Percentiles rank a stretch among this genome's conserved stretches.
These are phyloP conservation scores for Amphipyra tragopoginis DNA, from an alignment of 2,888 invertebrate genomes.

Conservation along the genomic window DNA sequence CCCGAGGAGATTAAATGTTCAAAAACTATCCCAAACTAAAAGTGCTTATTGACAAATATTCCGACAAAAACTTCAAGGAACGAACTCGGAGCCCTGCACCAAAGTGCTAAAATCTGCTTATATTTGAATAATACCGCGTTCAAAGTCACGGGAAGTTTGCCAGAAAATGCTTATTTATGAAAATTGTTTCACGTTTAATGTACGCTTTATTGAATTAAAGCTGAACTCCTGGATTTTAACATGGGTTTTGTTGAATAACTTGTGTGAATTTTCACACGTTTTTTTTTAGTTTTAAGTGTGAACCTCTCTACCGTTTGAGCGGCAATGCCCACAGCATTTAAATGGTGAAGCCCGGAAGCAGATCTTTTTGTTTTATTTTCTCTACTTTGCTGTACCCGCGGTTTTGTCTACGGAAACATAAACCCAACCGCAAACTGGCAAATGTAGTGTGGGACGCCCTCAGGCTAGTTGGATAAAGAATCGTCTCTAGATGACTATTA, in stretches of 20 bases:
- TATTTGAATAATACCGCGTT: conserved; percentile 62
- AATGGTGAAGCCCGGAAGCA: no score
- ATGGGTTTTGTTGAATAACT: conserved; percentile 22
- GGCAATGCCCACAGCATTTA: no score
- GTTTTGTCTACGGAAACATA: no score
- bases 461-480: no score
- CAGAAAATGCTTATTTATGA: conserved; percentile 63
- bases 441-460: no score
- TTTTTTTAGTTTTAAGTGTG: not conserved
- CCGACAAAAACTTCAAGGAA: conserved; percentile 49
- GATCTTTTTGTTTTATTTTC: no score
- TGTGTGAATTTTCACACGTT: not conserved
- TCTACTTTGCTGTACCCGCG: no score
- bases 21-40: conserved; percentile 25
- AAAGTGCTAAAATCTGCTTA: conserved; percentile 62
- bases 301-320: not conserved
- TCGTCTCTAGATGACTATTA: no score
- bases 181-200: conserved; percentile 57
- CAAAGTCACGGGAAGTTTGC: conserved; percentile 57
- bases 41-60: conserved; percentile 49
- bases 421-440: no score
- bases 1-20: not conserved
- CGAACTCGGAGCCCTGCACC: conserved; percentile 52
- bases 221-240: conserved; percentile 33
- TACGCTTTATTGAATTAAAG: conserved; percentile 53